These are phyloP conservation scores for Nineta flava DNA, from an alignment of 2,888 invertebrate species.

Conservation along the genomic window DNA sequence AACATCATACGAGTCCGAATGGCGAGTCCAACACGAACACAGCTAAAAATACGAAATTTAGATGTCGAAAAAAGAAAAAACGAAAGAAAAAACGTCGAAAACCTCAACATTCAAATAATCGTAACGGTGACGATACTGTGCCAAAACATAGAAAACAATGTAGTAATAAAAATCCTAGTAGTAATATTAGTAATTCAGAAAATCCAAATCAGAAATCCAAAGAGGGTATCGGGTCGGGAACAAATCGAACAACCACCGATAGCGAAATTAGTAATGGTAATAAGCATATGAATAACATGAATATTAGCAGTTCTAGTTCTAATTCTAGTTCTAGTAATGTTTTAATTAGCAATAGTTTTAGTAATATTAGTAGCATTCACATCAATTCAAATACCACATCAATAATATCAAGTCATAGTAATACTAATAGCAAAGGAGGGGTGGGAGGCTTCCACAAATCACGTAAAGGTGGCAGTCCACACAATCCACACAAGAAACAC, in stretches of 20 bases:
- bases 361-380: background rate
- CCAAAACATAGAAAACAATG: slow-evolving; percentile 7
- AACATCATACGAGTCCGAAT: no score
- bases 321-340: background rate
- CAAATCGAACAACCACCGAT: background rate
- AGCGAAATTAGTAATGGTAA: background rate
- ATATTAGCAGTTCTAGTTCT: background rate
- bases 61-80: slow-evolving; percentile 33
- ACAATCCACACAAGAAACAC: background rate
- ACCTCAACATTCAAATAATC: slow-evolving; percentile 14
- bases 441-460: no score
- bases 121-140: background rate
- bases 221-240: background rate
- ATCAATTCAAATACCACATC: no score
- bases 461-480: no score
- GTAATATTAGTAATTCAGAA: slow-evolving; percentile 9
- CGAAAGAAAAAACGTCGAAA: slow-evolving; percentile 32
- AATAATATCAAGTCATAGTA: no score
- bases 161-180: slow-evolving; percentile 9
- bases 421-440: no score
- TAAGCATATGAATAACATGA: background rate
- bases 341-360: background rate
- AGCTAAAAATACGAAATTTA: slow-evolving; percentile 25
- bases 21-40: slow-evolving; percentile 1
- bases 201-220: background rate